Base-by-base conservation (phyloP, 2,797 vertebrate species). In the Acanthurus tractus region DNA sequence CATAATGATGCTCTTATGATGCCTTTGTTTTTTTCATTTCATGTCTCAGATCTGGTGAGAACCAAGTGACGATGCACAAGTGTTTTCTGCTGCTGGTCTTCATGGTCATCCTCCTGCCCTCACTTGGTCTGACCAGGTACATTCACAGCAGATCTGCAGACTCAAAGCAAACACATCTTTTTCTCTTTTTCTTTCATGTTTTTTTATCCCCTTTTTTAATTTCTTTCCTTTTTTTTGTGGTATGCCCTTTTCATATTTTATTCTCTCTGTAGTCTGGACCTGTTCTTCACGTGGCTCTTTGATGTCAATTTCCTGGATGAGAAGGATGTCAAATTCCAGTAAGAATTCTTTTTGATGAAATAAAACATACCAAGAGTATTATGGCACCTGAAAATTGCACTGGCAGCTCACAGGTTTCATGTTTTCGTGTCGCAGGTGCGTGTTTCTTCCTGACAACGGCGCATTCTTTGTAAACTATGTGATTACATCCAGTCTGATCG, bases 401-500 rank as follows among this genome's bases (percentile, higher is more conserved):
- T 8, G 7, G 10, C 8, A n/a, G 34, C 40, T 61, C n/a, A 17
- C 17, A 8, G 20, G 4, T 34, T 20, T 50, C 18, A 6, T 54
- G 38, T 57, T 76, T 63, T 70, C 58, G 25, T 20, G 40, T 7
- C 36, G 11, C 86, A 99, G 98, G 93, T 99, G 98, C 1, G 98
- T 99, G 86, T 99, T 99, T 87, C 95, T 99, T 25, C 98, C 98
- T 0, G 97, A 99, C 93, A 99, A 99, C 0, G 98, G 98, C 0
- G 98, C 98, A 3, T 99, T 99, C 94, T 99, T 99, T 0, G 95
- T 99, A 57, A 99, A 98, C 93, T 99, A 99, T 0, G 96, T 99
- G 6, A 96, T 99, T 79, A 99, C 98, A 0, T 95, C 97, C 20
- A 96, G 97, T 79, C 85, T 99, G 88, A 96, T 97, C 0, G 98